These are phyloP conservation scores for Menura novaehollandiae DNA, from an alignment of 2,113 vertebrate genomes.

Conservation along the genomic window DNA sequence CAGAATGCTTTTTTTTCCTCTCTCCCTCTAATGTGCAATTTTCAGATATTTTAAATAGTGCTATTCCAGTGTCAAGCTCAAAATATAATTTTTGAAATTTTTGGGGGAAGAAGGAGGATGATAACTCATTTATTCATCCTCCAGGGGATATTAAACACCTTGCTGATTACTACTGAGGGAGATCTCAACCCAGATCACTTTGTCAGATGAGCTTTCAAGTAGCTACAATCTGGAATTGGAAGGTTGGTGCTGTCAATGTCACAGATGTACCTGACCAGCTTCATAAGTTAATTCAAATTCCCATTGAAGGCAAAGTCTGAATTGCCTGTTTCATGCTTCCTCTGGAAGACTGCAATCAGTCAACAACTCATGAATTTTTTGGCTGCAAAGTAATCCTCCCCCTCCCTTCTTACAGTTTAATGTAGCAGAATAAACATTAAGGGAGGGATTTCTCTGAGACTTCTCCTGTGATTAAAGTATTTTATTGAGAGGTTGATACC, in stretches of 20 bases:
- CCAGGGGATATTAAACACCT: background rate
- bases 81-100: background rate
- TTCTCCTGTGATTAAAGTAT: background rate
- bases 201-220: background rate
- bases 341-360: background rate
- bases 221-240: background rate
- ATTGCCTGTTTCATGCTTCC: background rate
- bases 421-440: background rate
- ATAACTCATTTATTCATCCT: background rate
- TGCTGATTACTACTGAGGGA: background rate
- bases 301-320: background rate
- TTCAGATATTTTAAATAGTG: background rate
- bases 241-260: background rate
- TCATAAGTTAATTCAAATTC: background rate
- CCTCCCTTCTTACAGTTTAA: background rate
- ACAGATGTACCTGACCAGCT: background rate
- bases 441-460: background rate
- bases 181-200: background rate
- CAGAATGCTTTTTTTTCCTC: rapidly evolving
- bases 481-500: background rate
- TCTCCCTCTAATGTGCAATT: background rate
- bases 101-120: background rate
- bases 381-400: background rate
- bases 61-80: background rate
- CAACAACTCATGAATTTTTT: background rate